These are phyloP conservation scores for Drosophila bunnanda DNA, from an alignment of 2,888 invertebrate genomes.

Conservation along the genomic window DNA sequence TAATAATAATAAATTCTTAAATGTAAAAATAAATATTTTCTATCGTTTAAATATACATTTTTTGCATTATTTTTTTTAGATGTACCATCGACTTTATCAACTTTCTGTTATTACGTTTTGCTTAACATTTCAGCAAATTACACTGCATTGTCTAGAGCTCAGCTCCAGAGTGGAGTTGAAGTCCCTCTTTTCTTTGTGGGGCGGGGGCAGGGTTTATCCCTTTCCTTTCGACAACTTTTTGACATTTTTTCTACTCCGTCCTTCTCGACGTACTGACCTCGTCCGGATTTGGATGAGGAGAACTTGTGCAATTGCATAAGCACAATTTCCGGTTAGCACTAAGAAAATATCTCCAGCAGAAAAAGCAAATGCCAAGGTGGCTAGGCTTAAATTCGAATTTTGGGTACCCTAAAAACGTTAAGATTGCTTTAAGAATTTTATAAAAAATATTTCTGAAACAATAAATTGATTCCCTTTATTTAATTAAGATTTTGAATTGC, in stretches of 20 bases:
- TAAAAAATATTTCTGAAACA: background rate
- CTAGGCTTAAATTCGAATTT: background rate
- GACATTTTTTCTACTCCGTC: constrained; percentile 25
- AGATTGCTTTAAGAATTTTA: background rate
- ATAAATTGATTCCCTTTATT: background rate
- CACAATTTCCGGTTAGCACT: constrained; percentile 68
- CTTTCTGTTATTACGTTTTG: constrained; percentile 74
- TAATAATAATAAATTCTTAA: too few species aligned
- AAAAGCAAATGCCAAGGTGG: constrained; percentile 10
- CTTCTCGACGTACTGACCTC: constrained; percentile 35
- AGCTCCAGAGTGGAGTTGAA: constrained; percentile 33
- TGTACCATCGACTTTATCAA: constrained; percentile 66
- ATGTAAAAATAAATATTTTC: background rate
- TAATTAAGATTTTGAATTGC: background rate
- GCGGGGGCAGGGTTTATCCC: background rate
- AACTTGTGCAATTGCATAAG: constrained; percentile 68
- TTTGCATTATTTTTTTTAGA: constrained; percentile 4
- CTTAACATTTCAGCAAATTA: constrained; percentile 72
- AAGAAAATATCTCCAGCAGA: constrained; percentile 42
- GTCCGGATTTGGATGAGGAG: constrained; percentile 41
- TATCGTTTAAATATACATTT: background rate
- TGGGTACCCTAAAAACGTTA: background rate
- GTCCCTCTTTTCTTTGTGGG: constrained; percentile 11
- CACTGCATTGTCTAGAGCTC: constrained; percentile 65
- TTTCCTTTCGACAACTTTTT: constrained; percentile 21